Evolutionary conservation across 2,797 vertebrate species (phyloP).

Genomic region (Botia almorhae): DNA sequence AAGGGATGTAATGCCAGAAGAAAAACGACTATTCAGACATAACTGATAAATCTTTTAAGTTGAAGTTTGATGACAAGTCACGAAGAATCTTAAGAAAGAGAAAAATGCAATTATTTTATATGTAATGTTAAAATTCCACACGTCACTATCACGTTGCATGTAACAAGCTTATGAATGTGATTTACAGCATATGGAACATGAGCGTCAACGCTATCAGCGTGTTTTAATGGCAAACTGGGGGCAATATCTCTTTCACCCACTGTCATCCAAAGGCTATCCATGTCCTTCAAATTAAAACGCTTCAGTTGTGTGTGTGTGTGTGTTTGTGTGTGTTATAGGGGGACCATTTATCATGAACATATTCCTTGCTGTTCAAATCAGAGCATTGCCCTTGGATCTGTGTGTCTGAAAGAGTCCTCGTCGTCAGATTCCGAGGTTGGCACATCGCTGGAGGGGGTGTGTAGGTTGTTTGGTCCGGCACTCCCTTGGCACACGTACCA

Average conservation of each 20-base stretch:
- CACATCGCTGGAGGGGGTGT: constrained; percentile 89
- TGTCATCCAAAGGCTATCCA: constrained; percentile 59
- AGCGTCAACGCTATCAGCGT: constrained; percentile 24
- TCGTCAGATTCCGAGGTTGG: constrained; percentile 90
- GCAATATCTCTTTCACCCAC: constrained; percentile 49
- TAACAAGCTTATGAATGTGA: constrained; percentile 7
- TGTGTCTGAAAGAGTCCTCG: constrained; percentile 87
- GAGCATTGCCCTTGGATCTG: constrained; percentile 90
- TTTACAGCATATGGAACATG: neutral
- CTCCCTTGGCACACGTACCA: constrained; percentile 98
- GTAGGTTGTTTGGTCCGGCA: constrained; percentile 86
- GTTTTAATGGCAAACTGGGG: constrained; percentile 55
- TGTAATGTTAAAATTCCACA: neutral
- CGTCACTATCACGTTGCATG: constrained; percentile 16
- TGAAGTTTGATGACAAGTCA: constrained; percentile 3
- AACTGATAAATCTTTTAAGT: neutral
- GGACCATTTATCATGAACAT: constrained; percentile 58
- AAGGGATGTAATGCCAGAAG: neutral
- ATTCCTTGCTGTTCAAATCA: constrained; percentile 73
- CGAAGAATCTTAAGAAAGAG: neutral
- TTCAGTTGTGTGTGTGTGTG: neutral
- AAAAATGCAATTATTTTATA: neutral
- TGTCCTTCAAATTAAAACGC: constrained; percentile 23
- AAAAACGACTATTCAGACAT: neutral
- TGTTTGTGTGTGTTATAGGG: neutral